Percentiles rank a stretch among this genome's conserved stretches.
Conservation (phyloP, 2,797 vertebrate species). For the Anomalospiza imberbis region DNA sequence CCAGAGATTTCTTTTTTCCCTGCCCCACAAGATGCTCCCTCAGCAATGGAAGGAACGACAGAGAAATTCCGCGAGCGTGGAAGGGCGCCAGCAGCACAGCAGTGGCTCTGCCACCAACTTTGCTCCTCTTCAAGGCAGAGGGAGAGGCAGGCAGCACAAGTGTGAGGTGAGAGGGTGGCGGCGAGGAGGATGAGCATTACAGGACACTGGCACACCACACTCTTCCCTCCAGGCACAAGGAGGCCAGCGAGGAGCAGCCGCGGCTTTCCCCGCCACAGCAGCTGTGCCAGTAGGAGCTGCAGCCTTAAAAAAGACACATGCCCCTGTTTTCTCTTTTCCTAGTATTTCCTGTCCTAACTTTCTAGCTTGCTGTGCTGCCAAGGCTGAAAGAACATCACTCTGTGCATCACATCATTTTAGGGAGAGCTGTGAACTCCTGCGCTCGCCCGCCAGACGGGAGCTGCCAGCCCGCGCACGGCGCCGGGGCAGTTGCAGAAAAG, state of each 20-base stretch:
- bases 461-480: accelerated
- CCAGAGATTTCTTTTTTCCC: background rate
- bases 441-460: background rate
- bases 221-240: background rate
- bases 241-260: background rate
- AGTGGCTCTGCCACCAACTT: background rate
- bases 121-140: background rate
- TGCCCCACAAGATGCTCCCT: background rate
- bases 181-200: background rate
- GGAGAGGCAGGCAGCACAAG: background rate
- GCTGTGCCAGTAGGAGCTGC: constrained; percentile 1
- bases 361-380: constrained; percentile 21
- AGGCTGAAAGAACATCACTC: background rate
- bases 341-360: constrained; percentile 11
- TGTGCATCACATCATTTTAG: background rate
- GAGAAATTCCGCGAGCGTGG: accelerated
- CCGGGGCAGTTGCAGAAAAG: background rate
- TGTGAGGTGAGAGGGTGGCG: background rate
- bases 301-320: constrained; percentile 30
- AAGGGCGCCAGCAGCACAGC: background rate
- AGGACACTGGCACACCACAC: background rate
- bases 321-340: background rate
- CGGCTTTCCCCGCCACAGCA: background rate
- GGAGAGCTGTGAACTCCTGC: background rate
- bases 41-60: background rate